phyloP scores from a whole-genome alignment of 2,888 invertebrate genomes.

The Campoplex nolae region DNA sequence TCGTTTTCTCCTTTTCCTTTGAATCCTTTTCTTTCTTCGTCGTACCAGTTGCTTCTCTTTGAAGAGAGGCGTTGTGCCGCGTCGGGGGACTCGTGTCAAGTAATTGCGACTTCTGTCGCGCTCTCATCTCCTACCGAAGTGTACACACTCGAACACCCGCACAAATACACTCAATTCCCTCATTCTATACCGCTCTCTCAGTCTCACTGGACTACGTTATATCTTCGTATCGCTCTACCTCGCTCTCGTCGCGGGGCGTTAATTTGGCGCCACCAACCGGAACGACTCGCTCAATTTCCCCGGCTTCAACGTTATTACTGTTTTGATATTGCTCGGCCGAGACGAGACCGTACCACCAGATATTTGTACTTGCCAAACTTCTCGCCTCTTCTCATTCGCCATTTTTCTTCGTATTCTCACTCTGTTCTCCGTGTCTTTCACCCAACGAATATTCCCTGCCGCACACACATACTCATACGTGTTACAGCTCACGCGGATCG shows the following conservation, averaged over 20 bases:
- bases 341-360: constrained; percentile 60
- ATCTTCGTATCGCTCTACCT: neutral
- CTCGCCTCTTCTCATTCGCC: constrained; percentile 36
- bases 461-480: neutral
- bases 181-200: constrained; percentile 18
- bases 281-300: constrained; percentile 81
- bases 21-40: constrained; percentile 69
- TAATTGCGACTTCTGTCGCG: constrained; percentile 79
- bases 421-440: constrained; percentile 14
- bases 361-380: constrained; percentile 68
- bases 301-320: constrained; percentile 76
- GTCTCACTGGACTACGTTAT: constrained; percentile 5
- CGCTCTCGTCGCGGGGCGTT: constrained; percentile 74
- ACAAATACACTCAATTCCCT: constrained; percentile 23
- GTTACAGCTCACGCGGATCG: constrained; percentile 62
- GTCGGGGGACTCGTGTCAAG: constrained; percentile 76
- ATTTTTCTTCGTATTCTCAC: constrained; percentile 18
- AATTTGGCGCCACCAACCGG: constrained; percentile 80
- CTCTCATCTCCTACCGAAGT: constrained; percentile 51
- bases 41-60: constrained; percentile 70
- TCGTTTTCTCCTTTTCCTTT: constrained; percentile 50
- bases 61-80: constrained; percentile 76
- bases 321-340: constrained; percentile 67
- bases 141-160: constrained; percentile 36
- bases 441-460: constrained; percentile 16